Evolutionary conservation across 2,888 invertebrate genomes (phyloP).

Genomic region (Psococerastis gibbosa): DNA sequence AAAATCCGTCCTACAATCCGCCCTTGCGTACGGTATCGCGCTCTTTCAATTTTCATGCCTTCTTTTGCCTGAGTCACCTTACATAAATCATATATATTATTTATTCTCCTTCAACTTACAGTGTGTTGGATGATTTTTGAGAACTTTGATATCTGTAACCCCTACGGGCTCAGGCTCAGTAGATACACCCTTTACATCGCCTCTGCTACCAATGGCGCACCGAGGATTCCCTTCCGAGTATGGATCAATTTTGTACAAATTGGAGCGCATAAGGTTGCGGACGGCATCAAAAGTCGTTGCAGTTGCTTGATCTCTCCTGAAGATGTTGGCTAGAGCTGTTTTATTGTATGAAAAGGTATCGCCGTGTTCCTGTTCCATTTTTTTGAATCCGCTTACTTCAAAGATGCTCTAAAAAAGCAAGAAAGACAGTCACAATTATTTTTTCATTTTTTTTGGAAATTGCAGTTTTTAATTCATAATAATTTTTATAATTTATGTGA

Average conservation of each 20-base stretch:
- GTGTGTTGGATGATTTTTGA: constrained; percentile 17
- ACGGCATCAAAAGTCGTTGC: constrained; percentile 35
- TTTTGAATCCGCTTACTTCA: constrained; percentile 29
- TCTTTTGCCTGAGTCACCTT: too few relatives aligned
- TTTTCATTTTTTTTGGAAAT: neutral
- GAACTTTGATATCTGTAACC: constrained; percentile 36
- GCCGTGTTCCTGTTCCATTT: constrained; percentile 30
- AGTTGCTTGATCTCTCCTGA: constrained; percentile 32
- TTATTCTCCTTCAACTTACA: constrained; percentile 22
- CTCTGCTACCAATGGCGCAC: constrained; percentile 37
- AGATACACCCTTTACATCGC: constrained; percentile 33
- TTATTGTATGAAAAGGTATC: constrained; percentile 34
- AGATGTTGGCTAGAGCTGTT: constrained; percentile 31
- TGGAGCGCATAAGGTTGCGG: constrained; percentile 33
- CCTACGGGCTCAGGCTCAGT: constrained; percentile 27
- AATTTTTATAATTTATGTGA: too few relatives aligned
- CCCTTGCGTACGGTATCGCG: too few relatives aligned
- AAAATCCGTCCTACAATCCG: constrained; percentile 19
- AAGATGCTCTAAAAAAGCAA: constrained; percentile 24
- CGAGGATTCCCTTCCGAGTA: constrained; percentile 36
- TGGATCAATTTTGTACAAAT: constrained; percentile 35
- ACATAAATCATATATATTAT: constrained; percentile 3
- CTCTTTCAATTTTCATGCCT: too few relatives aligned
- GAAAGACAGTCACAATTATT: constrained; percentile 4
- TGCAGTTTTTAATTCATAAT: too few relatives aligned